phyloP scores from a whole-genome alignment of 2,113 vertebrate species.

The Mus spicilegus region DNA sequence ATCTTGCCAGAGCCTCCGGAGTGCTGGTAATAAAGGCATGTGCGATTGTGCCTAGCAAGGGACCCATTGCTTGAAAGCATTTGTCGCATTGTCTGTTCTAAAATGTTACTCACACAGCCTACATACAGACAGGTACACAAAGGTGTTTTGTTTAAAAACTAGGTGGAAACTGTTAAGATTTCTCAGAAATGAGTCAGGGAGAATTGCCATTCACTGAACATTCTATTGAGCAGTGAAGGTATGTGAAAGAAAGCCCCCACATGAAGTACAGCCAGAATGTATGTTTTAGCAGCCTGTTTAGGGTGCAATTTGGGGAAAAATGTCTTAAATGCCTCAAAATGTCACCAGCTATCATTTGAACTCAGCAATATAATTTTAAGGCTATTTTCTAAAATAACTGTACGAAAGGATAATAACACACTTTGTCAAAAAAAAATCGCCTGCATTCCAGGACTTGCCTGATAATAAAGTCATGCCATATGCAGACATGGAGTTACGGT shows the following conservation, averaged over 20 bases:
- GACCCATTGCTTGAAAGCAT: neutral
- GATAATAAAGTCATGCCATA: neutral
- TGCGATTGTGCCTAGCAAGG: neutral
- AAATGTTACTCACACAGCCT: neutral
- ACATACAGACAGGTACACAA: neutral
- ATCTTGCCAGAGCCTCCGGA: neutral
- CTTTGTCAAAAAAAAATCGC: neutral
- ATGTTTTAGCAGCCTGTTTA: neutral
- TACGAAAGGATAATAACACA: neutral
- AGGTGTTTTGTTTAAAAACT: slow-evolving; percentile 7
- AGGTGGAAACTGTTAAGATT: neutral
- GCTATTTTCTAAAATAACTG: neutral
- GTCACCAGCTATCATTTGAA: neutral
- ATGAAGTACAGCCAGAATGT: rapidly evolving
- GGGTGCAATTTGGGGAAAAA: neutral
- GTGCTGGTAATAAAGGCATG: neutral
- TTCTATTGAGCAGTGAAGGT: neutral
- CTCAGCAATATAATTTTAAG: neutral
- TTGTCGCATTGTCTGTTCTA: neutral
- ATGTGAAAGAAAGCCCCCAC: neutral
- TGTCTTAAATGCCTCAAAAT: slow-evolving; percentile 14
- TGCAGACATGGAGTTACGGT: neutral
- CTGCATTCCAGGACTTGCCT: neutral
- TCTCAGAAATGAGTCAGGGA: neutral
- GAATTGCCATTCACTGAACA: neutral